phyloP scores from a whole-genome alignment of 2,797 vertebrate genomes.

The Lacerta agilis region DNA sequence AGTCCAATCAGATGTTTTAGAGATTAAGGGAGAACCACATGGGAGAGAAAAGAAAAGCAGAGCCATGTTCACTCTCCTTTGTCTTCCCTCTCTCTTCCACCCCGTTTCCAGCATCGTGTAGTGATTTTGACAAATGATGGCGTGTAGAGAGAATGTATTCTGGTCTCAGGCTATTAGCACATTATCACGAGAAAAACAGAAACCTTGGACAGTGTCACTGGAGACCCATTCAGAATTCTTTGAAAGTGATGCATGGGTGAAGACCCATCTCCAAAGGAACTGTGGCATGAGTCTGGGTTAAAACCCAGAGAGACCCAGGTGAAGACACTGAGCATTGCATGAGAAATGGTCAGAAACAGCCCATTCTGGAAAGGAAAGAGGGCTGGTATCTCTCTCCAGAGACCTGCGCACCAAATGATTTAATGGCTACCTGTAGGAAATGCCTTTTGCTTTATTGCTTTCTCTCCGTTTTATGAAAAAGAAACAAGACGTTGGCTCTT shows the following conservation, averaged over 20 bases:
- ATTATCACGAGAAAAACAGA: constrained; percentile 82
- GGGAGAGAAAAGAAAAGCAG: constrained; percentile 63
- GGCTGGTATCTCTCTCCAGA: constrained; percentile 63
- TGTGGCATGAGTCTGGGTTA: constrained; percentile 47
- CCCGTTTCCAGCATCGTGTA: constrained; percentile 67
- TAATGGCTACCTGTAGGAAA: constrained; percentile 84
- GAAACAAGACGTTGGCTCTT: constrained; percentile 38
- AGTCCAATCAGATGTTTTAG: constrained; percentile 79
- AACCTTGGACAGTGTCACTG: constrained; percentile 52
- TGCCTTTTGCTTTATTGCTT: constrained; percentile 80
- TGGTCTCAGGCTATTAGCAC: constrained; percentile 81
- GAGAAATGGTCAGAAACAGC: constrained; percentile 72
- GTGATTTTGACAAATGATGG: constrained; percentile 83
- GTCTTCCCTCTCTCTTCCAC: constrained; percentile 2
- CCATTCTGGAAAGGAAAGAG: constrained; percentile 77
- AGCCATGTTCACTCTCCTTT: constrained; percentile 56
- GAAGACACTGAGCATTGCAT: constrained; percentile 73
- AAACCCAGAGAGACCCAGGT: constrained; percentile 70
- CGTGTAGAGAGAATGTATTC: constrained; percentile 73
- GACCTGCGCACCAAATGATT: constrained; percentile 79
- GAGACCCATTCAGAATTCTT: constrained; percentile 76
- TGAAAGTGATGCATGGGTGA: constrained; percentile 77
- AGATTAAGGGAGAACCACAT: constrained; percentile 72
- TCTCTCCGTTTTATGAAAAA: constrained; percentile 57
- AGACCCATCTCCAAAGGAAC: constrained; percentile 62